Evolutionary conservation across 2,113 vertebrate species (phyloP), one percentile per base, ranked within the genome.

Genomic region (Azemiops feae): DNA sequence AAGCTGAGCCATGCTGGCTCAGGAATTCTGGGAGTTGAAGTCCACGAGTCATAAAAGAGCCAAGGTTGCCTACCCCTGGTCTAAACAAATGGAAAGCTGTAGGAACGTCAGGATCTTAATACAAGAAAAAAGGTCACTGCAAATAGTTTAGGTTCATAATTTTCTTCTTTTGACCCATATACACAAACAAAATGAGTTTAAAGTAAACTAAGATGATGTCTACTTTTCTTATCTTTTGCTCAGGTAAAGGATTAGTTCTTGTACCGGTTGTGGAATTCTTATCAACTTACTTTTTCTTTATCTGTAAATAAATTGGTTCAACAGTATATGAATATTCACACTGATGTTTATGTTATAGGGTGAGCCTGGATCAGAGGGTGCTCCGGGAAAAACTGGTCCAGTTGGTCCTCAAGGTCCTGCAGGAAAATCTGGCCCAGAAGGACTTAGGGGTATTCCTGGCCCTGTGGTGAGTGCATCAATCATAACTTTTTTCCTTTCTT

Each of bases 371-470:
- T 90, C 98, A 0, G 99, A 99, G 97, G 99, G 99, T 34, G 98
- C 99, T 89, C 96, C 98, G 87, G 99, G 99, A 57, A 99, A 99
- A 98, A 99, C 99, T 1, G 99, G 99, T 43, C 99, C 99, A 0
- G 99, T 99, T 27, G 99, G 99, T 85, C 98, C 99, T 14, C 99
- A 99, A 92, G 99, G 99, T 64, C 98, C 99, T 89, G 50, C 99
- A 34, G 99, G 99, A 95, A 99, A 99, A 94, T 98, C 98, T 45
- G 99, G 99, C 89, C 98, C 99, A 45, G 99, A 99, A 95, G 99
- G 99, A 94, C 98, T 99, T 12, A 97, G 99, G 85, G 99, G 99
- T 94, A 99, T 99, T 96, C 99, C 99, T 12, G 99, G 99, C 87
- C 98, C 99, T 47, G 99, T 99, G 94, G 99, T 99, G 94, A 98